Evolutionary conservation across 1,140 invertebrate species (phyloP).

Genomic region (Lordiphosa stackelbergi): DNA sequence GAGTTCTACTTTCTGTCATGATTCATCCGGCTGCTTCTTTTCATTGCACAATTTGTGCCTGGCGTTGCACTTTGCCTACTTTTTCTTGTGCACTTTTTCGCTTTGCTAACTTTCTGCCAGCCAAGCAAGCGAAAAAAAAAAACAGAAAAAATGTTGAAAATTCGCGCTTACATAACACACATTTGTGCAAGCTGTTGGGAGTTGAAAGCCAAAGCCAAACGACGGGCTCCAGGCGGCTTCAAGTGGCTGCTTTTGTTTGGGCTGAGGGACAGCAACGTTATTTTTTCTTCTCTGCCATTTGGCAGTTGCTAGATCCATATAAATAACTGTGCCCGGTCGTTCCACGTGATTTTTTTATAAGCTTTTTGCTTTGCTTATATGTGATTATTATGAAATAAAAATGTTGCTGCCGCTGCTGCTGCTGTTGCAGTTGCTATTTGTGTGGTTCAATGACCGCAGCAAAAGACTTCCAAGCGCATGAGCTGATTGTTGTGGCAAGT

Average conservation of each 20-base stretch:
- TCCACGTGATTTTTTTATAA: conserved; percentile 65
- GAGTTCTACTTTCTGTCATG: conserved; percentile 21
- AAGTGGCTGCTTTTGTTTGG: conserved; percentile 42
- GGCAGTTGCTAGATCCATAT: conserved; percentile 31
- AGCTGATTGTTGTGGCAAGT: conserved; percentile 65
- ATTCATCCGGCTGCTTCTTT: conserved; percentile 34
- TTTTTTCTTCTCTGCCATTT: conserved; percentile 17
- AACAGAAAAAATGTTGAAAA: conserved; percentile 47
- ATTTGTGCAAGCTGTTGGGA: conserved; percentile 36
- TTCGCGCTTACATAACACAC: conserved; percentile 62
- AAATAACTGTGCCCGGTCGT: conserved; percentile 44
- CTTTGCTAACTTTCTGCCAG: conserved; percentile 52
- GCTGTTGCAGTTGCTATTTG: conserved; percentile 54
- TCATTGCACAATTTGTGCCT: conserved; percentile 7
- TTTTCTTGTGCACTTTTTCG: conserved; percentile 15
- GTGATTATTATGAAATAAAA: conserved; percentile 71
- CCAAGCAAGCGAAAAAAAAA: conserved; percentile 43
- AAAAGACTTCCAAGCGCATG: conserved; percentile 10
- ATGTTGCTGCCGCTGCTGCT: conserved; percentile 33
- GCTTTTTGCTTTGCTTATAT: conserved; percentile 31
- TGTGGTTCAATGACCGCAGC: conserved; percentile 54
- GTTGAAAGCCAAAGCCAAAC: conserved; percentile 21
- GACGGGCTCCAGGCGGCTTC: conserved; percentile 23
- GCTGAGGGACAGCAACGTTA: conserved; percentile 7
- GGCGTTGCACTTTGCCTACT: conserved; percentile 28